Conservation (phyloP, 2,113 vertebrate genomes). For the Podarcis cretensis region DNA sequence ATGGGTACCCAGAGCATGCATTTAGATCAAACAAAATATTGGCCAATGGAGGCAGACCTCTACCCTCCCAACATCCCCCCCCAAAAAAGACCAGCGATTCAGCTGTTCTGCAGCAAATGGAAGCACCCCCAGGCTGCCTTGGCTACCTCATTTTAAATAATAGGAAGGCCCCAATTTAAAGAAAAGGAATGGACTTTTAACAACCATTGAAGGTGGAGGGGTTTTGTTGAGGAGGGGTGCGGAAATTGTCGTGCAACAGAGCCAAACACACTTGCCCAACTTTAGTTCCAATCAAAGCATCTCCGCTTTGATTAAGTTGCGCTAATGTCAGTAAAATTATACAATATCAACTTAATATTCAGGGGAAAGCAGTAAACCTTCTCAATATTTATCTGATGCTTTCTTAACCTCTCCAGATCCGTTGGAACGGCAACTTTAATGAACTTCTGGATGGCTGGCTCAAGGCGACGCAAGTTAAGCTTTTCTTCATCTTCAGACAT, state of each 20-base stretch:
- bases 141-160: not conserved
- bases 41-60: too few species aligned
- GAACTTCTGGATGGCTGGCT: constrained; percentile 93
- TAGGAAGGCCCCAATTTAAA: not conserved
- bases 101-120: not conserved
- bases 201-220: not conserved
- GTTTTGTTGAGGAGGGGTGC: too few species aligned
- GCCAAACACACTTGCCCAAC: not conserved
- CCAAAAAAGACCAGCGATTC: too few species aligned
- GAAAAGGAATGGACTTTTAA: not conserved
- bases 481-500: constrained; percentile 91
- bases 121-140: not conserved
- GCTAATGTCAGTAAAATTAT: not conserved
- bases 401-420: constrained; percentile 93
- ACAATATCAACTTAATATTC: constrained; percentile 7
- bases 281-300: constrained; percentile 32
- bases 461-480: constrained; percentile 90
- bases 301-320: constrained; percentile 26
- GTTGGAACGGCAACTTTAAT: constrained; percentile 96
- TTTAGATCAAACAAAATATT: too few species aligned
- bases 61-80: too few species aligned
- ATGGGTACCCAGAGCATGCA: too few species aligned
- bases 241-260: too few species aligned
- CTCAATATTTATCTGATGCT: constrained; percentile 96
- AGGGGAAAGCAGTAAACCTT: constrained; percentile 81